Base-by-base conservation (phyloP, 2,113 vertebrate species). In the Ageneiosus marmoratus region DNA sequence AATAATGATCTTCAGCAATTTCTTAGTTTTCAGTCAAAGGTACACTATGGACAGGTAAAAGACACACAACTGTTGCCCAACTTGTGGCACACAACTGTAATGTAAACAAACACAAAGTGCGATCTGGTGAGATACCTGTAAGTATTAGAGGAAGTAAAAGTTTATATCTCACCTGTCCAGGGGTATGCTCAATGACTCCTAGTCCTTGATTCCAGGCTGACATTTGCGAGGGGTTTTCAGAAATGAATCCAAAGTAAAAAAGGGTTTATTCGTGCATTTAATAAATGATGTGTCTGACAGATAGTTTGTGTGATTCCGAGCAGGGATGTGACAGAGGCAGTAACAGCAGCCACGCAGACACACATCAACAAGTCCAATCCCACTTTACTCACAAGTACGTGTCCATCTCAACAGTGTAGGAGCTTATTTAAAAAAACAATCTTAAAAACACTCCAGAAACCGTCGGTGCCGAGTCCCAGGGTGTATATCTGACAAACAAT, bases 351-450 rank as follows among this genome's bases (percentile, higher is more conserved):
- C 79, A 89, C 85, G 88, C 87, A 86, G 87, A 90, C 90, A 92
- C 78, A 87, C 60, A 93, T 94, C 94, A 95, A 95, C 93, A 95
- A 93, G 93, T 95, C 92, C 91, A 91, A 88, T 88, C 91, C 89
- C 89, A 88, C 92, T 92, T 92, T 90, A 88, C 89, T 74, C 34
- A 58, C 53, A 73, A 79, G 67, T 80, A 84, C 83, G 75, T 74
- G 83, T 87, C 85, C 85, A 85, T 83, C 79, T 80, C 79, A 67
- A 77, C 56, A 75, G 70, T 48, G 53, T 5, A 87, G 44, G 22
- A 67, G 20, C 15, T 34, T 62, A 76, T 72, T 46, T 2, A 12
- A 60, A 44, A 34, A 65, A 79, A 37, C n/a, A 48, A 16, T 2
- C 0, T 18, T 4, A 65, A 8, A 65, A 4, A 60, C 1, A 10